phyloP scores from a whole-genome alignment of 2,888 invertebrate genomes.

The Lasioglossum vierecki region DNA sequence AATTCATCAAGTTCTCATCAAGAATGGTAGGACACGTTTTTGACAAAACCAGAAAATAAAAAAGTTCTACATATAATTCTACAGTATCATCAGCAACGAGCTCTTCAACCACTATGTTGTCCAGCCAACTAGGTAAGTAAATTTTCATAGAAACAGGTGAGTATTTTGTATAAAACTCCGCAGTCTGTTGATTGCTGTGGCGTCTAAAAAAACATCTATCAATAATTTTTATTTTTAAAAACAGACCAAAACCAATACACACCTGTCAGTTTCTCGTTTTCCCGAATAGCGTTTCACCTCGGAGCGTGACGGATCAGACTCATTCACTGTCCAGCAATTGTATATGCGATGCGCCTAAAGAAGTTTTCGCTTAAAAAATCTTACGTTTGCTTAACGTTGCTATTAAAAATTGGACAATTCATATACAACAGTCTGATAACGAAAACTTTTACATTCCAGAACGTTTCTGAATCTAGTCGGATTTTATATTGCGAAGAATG shows the following conservation, averaged over 20 bases:
- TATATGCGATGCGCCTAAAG: too few species aligned
- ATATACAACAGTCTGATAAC: too few species aligned
- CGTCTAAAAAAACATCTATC: not conserved
- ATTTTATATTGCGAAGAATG: not conserved
- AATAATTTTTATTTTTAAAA: not conserved
- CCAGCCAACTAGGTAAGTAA: not conserved
- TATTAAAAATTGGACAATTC: too few species aligned
- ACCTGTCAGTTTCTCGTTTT: too few species aligned
- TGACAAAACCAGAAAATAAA: not conserved
- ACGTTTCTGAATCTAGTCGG: not conserved
- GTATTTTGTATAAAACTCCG: not conserved
- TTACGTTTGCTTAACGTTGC: too few species aligned
- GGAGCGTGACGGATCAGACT: too few species aligned
- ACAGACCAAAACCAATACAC: too few species aligned
- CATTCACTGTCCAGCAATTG: too few species aligned
- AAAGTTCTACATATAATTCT: not conserved
- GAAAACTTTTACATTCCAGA: not conserved
- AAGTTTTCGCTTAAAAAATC: too few species aligned
- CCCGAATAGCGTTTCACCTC: too few species aligned
- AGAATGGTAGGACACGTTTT: not conserved
- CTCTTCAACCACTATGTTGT: not conserved
- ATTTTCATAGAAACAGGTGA: not conserved
- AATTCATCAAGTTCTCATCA: not conserved
- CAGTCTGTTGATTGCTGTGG: too few species aligned
- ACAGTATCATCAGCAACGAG: not conserved